These are phyloP conservation scores for Chaunax sp. DNA, from an alignment of 2,797 vertebrate species.

Conservation along the genomic window DNA sequence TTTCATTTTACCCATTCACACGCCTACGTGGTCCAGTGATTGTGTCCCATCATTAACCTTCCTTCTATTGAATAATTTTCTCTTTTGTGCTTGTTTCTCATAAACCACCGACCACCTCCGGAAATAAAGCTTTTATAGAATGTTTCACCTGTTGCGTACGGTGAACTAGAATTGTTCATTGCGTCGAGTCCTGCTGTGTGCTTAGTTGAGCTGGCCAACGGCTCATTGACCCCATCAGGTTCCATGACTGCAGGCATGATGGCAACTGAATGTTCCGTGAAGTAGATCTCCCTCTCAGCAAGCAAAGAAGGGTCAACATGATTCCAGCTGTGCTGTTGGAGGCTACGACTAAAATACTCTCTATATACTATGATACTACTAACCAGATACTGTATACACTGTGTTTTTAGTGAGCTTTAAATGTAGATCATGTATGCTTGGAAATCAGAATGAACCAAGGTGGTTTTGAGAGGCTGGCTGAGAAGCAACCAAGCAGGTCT, in stretches of 20 bases:
- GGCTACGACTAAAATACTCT: no score
- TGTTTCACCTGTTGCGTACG: neutral
- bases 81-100: slow-evolving; percentile 17
- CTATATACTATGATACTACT: no score
- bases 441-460: no score
- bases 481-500: no score
- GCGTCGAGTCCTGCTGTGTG: slow-evolving; percentile 24
- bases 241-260: slow-evolving; percentile 11
- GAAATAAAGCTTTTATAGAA: neutral
- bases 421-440: no score
- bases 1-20: slow-evolving; percentile 18
- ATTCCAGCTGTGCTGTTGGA: slow-evolving; percentile 2
- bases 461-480: no score
- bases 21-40: neutral
- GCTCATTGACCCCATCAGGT: slow-evolving; percentile 38
- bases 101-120: slow-evolving; percentile 9
- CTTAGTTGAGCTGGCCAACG: slow-evolving; percentile 33
- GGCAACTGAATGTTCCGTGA: neutral
- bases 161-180: neutral
- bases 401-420: no score
- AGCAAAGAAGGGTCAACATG: neutral
- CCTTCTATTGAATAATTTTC: slow-evolving; percentile 4
- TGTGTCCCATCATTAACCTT: slow-evolving; percentile 20
- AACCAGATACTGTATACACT: no score
- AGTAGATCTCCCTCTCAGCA: slow-evolving; percentile 18